Percentiles rank a stretch among this genome's conserved stretches.
Conservation (phyloP, 2,113 vertebrate genomes). For the Lethenteron reissneri region DNA sequence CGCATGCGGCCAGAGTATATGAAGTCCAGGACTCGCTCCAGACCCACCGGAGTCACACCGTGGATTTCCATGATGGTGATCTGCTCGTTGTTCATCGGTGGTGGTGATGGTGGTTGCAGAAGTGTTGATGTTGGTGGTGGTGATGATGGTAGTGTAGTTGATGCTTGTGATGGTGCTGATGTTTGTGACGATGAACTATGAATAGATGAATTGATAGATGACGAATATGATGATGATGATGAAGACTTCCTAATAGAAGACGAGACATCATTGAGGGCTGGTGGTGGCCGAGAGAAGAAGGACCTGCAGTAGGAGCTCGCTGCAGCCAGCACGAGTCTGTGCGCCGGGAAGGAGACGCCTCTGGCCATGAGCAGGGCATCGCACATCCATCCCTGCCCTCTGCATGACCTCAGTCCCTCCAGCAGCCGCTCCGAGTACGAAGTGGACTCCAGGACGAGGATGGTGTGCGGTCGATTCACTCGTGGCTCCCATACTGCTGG, state of each 20-base stretch:
- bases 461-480: background rate
- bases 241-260: no score
- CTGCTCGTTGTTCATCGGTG: background rate
- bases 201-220: no score
- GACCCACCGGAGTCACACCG: conserved; percentile 11
- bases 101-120: no score
- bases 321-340: conserved; percentile 16
- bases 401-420: conserved; percentile 12
- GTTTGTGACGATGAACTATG: no score
- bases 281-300: conserved; percentile 10
- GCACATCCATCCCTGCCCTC: background rate
- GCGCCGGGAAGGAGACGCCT: conserved; percentile 16
- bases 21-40: conserved; percentile 19
- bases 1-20: conserved; percentile 20
- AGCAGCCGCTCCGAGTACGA: conserved; percentile 15
- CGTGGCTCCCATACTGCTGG: no score
- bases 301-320: conserved; percentile 19
- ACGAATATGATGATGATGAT: no score
- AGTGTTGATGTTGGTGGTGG: no score
- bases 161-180: no score
- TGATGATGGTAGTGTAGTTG: no score
- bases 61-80: conserved; percentile 9
- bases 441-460: conserved; percentile 9
- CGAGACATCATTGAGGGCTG: no score
- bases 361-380: conserved; percentile 16